phyloP scores from a whole-genome alignment of 1,140 invertebrate species.

The Achatina immaculata region DNA sequence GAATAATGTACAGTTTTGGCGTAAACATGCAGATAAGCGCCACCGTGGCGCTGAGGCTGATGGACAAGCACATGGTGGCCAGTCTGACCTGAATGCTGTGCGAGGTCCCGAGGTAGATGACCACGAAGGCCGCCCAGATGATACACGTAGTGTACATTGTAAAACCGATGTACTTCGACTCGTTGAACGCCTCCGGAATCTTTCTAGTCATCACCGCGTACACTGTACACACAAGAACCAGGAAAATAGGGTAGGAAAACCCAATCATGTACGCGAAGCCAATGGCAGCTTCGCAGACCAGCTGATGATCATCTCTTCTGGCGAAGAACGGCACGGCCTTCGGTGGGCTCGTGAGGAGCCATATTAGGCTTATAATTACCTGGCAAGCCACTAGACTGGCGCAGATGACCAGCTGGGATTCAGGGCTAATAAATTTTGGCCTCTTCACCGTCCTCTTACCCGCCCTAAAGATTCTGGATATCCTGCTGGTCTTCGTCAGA shows the following conservation, averaged over 20 bases:
- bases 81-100: slow-evolving; percentile 79
- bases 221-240: slow-evolving; percentile 81
- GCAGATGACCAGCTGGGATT: slow-evolving; percentile 93
- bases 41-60: slow-evolving; percentile 90
- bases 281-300: slow-evolving; percentile 78
- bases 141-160: slow-evolving; percentile 94
- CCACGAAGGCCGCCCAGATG: slow-evolving; percentile 82
- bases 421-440: slow-evolving; percentile 92
- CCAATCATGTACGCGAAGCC: slow-evolving; percentile 81
- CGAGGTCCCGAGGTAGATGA: slow-evolving; percentile 83
- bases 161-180: slow-evolving; percentile 93
- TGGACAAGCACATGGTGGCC: slow-evolving; percentile 91
- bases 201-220: slow-evolving; percentile 86
- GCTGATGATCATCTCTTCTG: slow-evolving; percentile 66
- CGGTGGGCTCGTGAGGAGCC: slow-evolving; percentile 79
- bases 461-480: slow-evolving; percentile 81
- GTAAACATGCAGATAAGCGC: slow-evolving; percentile 90
- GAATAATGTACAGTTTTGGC: slow-evolving; percentile 95
- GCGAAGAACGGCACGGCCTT: slow-evolving; percentile 75
- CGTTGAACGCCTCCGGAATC: slow-evolving; percentile 95
- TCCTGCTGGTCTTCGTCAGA: slow-evolving; percentile 83
- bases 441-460: slow-evolving; percentile 87
- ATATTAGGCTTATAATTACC: slow-evolving; percentile 67
- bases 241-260: slow-evolving; percentile 82
- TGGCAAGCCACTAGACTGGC: slow-evolving; percentile 77